phyloP scores from a whole-genome alignment of 2,113 vertebrate genomes.

The Taurulus bubalis region DNA sequence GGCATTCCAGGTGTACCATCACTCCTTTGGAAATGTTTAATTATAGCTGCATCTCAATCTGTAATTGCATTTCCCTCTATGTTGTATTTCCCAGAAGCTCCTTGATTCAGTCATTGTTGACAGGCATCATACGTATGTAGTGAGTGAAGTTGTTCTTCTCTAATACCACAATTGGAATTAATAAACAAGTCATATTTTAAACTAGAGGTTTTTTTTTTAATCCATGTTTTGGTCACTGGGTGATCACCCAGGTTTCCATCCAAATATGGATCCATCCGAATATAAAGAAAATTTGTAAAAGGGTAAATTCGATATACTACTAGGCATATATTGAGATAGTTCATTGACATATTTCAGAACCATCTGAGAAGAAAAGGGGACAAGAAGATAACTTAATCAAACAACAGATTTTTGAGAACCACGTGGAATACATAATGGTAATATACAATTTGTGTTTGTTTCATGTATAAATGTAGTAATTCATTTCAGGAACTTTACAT shows the following conservation, averaged over 20 bases:
- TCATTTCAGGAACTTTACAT: too few species aligned
- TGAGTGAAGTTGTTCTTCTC: conserved; percentile 27
- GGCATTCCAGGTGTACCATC: conserved; percentile 79
- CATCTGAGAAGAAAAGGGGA: neutral
- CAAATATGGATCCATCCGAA: neutral
- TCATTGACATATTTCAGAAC: neutral
- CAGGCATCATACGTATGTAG: conserved; percentile 10
- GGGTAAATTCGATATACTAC: too few species aligned
- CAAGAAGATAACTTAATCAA: neutral
- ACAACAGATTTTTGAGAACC: neutral
- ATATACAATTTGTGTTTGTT: neutral
- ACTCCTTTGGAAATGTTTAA: conserved; percentile 74
- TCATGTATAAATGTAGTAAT: neutral
- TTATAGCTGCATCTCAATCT: conserved; percentile 69
- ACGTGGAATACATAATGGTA: neutral
- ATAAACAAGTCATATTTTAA: conserved; percentile 20
- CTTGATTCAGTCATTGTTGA: conserved; percentile 51
- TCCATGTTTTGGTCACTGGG: neutral
- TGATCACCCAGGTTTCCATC: neutral
- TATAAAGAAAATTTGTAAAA: neutral
- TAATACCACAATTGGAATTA: conserved; percentile 11
- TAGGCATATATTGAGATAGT: too few species aligned
- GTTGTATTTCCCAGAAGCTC: conserved; percentile 73
- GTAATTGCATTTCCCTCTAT: conserved; percentile 75
- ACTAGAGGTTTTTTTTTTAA: neutral